Percentiles rank a stretch among this genome's conserved stretches.
phyloP scores from a whole-genome alignment of 1,140 invertebrate species.

The Gryllus bimaculatus region DNA sequence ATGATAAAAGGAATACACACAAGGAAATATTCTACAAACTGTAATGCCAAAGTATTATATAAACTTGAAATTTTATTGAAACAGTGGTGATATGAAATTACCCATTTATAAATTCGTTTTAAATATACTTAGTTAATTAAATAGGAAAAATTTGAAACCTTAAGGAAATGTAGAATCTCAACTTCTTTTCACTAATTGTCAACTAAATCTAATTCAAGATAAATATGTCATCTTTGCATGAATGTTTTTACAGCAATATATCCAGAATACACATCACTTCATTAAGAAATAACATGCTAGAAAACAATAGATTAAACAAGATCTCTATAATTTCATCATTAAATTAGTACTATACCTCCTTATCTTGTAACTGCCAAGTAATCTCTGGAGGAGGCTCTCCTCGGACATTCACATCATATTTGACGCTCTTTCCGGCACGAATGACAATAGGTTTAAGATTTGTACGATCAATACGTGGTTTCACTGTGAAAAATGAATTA shows the following conservation, averaged over 20 bases:
- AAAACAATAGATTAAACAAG: no score
- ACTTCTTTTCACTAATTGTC: no score
- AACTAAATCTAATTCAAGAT: background rate
- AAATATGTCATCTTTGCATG: background rate
- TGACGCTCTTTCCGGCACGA: conserved; percentile 82
- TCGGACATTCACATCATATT: conserved; percentile 86
- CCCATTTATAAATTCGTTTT: no score
- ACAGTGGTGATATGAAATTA: no score
- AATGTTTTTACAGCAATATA: background rate
- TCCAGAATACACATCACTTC: background rate
- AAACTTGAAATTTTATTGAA: no score
- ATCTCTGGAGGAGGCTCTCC: conserved; percentile 91
- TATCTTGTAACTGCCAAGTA: conserved; percentile 68
- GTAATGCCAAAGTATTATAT: no score
- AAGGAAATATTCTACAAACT: no score
- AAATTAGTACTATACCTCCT: conserved; percentile 33
- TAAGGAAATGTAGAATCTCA: no score
- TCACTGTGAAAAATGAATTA: conserved; percentile 51
- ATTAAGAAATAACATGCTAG: background rate
- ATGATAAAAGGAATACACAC: no score
- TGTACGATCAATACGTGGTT: conserved; percentile 92
- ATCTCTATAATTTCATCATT: no score
- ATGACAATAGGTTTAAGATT: conserved; percentile 85
- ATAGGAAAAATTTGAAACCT: no score
- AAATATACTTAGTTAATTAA: no score